A percentile compares a stretch with the other conserved stretches of the same genome.
These are phyloP conservation scores for Chymomyza procnemis DNA, from an alignment of 2,888 invertebrate species.

Conservation along the genomic window DNA sequence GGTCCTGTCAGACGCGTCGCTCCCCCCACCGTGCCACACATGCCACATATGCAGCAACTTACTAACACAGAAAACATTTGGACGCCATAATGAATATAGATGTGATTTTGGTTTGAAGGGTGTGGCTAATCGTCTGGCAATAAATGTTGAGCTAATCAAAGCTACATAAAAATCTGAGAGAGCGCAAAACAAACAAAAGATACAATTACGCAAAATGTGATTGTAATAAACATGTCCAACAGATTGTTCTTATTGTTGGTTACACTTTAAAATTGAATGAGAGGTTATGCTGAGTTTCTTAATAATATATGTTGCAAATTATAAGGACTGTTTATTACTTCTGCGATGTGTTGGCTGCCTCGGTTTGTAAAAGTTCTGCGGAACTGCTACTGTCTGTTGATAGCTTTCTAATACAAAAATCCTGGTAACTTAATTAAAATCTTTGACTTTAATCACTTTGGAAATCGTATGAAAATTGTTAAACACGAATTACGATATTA, in stretches of 20 bases:
- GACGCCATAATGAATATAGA: constrained; percentile 75
- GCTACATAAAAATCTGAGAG: constrained; percentile 35
- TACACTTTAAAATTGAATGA: neutral
- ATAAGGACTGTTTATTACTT: no score
- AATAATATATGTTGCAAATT: no score
- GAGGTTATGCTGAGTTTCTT: neutral
- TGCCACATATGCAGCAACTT: constrained; percentile 19
- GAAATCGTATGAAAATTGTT: no score
- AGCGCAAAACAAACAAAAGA: constrained; percentile 28
- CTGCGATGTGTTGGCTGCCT: no score
- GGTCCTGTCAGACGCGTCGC: constrained; percentile 36
- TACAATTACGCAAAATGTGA: constrained; percentile 61
- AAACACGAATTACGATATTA: no score
- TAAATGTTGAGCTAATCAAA: constrained; percentile 62
- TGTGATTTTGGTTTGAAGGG: constrained; percentile 73
- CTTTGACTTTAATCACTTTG: no score
- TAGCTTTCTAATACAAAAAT: no score
- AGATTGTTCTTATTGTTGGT: constrained; percentile 62
- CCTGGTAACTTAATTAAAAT: no score
- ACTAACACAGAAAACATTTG: constrained; percentile 13
- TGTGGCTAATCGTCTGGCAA: constrained; percentile 66
- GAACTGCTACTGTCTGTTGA: no score
- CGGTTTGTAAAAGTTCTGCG: no score
- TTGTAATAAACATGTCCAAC: constrained; percentile 70
- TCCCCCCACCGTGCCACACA: neutral